phyloP scores from a whole-genome alignment of 2,888 invertebrate genomes.

The Caenorhabditis sp. region DNA sequence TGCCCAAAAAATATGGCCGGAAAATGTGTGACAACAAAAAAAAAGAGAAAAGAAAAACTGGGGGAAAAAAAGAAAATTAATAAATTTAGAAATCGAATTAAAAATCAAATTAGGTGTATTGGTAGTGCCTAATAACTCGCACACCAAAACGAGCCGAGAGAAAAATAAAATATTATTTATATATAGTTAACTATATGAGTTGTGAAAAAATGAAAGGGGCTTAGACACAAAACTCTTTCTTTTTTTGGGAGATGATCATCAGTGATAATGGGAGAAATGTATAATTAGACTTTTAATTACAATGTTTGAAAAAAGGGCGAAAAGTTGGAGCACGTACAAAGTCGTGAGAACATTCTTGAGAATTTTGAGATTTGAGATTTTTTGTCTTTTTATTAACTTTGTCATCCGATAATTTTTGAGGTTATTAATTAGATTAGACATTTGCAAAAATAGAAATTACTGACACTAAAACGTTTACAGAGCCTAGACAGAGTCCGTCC shows the following conservation, averaged over 20 bases:
- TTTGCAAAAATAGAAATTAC: no score
- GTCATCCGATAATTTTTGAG: background rate
- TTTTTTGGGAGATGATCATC: background rate
- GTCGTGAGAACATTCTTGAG: background rate
- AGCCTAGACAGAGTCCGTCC: no score
- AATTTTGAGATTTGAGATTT: background rate
- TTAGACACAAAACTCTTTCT: no score
- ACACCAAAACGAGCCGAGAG: background rate
- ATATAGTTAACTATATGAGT: no score
- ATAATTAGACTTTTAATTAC: constrained; percentile 1
- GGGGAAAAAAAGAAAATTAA: constrained; percentile 27
- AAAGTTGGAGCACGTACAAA: no score
- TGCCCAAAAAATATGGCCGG: background rate
- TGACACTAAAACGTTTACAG: no score
- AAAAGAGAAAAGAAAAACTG: constrained; percentile 1
- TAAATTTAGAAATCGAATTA: constrained; percentile 38
- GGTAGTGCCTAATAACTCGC: constrained; percentile 13
- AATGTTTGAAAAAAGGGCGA: background rate
- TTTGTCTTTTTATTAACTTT: background rate
- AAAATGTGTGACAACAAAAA: background rate
- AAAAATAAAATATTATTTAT: constrained; percentile 7
- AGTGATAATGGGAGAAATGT: background rate
- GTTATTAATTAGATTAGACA: no score
- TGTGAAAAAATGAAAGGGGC: background rate
- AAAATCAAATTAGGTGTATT: constrained; percentile 37